Percentiles rank a stretch among this genome's conserved stretches.
These are phyloP conservation scores for Neodiprion fabricii DNA, from an alignment of 1,140 invertebrate species.

Conservation along the genomic window DNA sequence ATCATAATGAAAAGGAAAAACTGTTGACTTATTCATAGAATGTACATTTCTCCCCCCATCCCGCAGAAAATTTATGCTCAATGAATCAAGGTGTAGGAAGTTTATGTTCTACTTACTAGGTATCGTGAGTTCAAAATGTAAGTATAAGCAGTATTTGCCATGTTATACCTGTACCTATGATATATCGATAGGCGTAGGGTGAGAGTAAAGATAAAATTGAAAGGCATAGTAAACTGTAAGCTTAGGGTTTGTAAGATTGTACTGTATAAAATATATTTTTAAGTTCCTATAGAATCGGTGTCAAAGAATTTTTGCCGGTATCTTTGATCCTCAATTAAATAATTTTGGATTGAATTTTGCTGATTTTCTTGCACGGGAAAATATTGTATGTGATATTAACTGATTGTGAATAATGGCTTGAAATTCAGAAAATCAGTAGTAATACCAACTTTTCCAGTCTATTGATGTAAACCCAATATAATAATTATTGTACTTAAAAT, in stretches of 20 bases:
- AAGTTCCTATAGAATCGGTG: conserved; percentile 1
- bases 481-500: conserved; percentile 44
- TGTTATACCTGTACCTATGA: not conserved
- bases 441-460: not conserved
- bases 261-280: conserved; percentile 1
- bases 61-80: not conserved
- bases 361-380: not conserved
- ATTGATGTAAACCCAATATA: not conserved
- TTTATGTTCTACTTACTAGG: conserved; percentile 1
- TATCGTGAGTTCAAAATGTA: conserved; percentile 3
- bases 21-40: not conserved
- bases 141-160: conserved; percentile 5
- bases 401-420: not conserved
- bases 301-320: not conserved
- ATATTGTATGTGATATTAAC: conserved; percentile 3
- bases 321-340: not conserved
- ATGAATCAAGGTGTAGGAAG: not conserved
- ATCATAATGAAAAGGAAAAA: not conserved
- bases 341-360: not conserved
- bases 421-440: conserved; percentile 6
- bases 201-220: too few species aligned
- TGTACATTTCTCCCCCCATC: not conserved
- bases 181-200: not conserved
- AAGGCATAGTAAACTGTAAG: too few species aligned
- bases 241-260: not conserved